phyloP scores from a whole-genome alignment of 2,888 invertebrate species.

The Erpobdella octoculata region DNA sequence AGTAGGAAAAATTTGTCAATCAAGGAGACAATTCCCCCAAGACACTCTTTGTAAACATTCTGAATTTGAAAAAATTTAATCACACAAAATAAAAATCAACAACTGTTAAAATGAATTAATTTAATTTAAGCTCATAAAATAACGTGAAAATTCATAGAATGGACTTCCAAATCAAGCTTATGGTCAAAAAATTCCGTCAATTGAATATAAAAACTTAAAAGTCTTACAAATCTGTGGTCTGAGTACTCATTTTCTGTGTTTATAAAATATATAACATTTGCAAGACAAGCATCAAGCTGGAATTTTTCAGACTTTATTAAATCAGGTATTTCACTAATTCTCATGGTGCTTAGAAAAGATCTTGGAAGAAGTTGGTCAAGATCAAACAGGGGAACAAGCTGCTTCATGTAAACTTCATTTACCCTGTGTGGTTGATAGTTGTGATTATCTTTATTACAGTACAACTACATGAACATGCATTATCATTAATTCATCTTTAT shows the following conservation, averaged over 20 bases:
- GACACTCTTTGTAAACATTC: too few species aligned
- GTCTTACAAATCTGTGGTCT: not conserved
- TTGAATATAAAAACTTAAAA: too few species aligned
- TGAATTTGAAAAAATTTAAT: too few species aligned
- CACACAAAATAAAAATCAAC: too few species aligned
- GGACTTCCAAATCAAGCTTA: too few species aligned
- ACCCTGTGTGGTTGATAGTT: not conserved
- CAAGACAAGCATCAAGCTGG: conserved; percentile 20
- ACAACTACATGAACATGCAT: too few species aligned
- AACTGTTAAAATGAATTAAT: not conserved
- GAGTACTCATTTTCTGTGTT: not conserved
- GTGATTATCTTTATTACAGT: too few species aligned
- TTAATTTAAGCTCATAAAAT: not conserved
- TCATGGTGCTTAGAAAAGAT: conserved; percentile 25
- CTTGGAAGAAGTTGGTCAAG: conserved; percentile 28
- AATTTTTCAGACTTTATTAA: conserved; percentile 3
- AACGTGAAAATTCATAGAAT: too few species aligned
- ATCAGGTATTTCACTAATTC: not conserved
- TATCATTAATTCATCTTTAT: too few species aligned
- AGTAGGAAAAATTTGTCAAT: too few species aligned
- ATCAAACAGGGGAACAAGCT: conserved; percentile 25
- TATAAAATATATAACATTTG: conserved; percentile 21
- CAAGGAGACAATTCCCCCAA: too few species aligned
- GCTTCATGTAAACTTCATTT: not conserved
- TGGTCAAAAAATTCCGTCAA: too few species aligned